Evolutionary conservation across 2,888 invertebrate species (phyloP), one percentile per base, ranked within the genome.

Genomic region (Chouioia cunea): DNA sequence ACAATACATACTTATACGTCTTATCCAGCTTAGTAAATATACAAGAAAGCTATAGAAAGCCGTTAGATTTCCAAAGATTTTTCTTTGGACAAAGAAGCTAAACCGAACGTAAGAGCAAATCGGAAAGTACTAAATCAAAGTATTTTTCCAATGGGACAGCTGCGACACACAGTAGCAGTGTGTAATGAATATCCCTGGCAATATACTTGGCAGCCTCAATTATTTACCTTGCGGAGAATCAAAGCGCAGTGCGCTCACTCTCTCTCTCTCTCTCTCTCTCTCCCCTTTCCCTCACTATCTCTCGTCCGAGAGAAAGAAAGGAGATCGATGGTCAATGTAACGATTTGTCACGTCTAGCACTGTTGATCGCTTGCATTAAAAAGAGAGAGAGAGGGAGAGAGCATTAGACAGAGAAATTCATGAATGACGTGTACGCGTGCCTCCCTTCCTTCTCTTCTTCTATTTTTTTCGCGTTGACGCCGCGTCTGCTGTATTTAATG

Each of bases 321-420:
- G 59, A 53, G 18, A 68, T 64, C 59, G 71, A 44, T 46, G 64
- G 58, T 48, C 67, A 60, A 71, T 68, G 68, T 72, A 72, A 57
- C 68, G 60, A 72, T 72, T 72, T 71, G 70, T 71, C 70, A 65
- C 16, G 52, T 12, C 14, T 47, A n/a, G n/a, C 56, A 27, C 14
- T 50, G 60, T 18, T 50, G 50, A 15, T 50, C 52, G 62, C 23
- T 23, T 43, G 59, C 43, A 20, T 54, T 53, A 52, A 50, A 27
- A 63, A 20, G 52, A 14, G 23, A 36, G n/a, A n/a, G n/a, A n/a
- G 8, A 12, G 20, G n/a, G 16, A 2, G 52, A 20, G 60, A 22
- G 56, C 50, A 23, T 54, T 23, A 23, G 22, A 18, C 54, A 60
- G 56, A 47, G 65, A 66, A 71, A 71, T 62, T 71, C 70, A 66